phyloP scores from a whole-genome alignment of 2,797 vertebrate genomes.

The Craterocephalus amniculus region DNA sequence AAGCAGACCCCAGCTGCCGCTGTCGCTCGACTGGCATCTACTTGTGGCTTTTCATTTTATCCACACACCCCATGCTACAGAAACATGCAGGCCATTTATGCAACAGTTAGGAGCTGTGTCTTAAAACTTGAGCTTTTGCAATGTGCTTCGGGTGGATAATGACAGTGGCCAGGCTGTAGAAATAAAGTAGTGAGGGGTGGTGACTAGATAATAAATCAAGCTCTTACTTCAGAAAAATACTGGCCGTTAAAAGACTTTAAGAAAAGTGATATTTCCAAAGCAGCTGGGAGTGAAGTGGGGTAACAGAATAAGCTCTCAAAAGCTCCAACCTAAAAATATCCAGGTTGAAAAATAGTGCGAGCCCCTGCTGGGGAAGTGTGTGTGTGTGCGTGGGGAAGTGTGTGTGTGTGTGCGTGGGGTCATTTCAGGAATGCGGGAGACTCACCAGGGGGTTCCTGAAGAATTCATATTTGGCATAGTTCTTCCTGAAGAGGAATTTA shows the following conservation, averaged over 20 bases:
- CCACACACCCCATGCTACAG: too few species aligned
- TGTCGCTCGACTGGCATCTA: too few species aligned
- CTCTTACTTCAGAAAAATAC: too few species aligned
- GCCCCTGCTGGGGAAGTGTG: constrained; percentile 3
- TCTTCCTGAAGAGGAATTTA: constrained; percentile 98
- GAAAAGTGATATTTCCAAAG: background rate
- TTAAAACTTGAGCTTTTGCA: too few species aligned
- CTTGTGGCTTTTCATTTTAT: too few species aligned
- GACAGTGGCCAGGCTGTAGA: too few species aligned
- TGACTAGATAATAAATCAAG: too few species aligned
- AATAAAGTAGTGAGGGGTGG: too few species aligned
- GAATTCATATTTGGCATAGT: constrained; percentile 99
- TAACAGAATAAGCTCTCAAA: background rate
- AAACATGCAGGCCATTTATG: too few species aligned
- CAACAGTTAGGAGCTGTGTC: too few species aligned
- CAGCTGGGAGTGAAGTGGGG: background rate
- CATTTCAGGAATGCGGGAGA: constrained; percentile 55
- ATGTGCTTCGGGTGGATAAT: too few species aligned
- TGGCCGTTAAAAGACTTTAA: background rate
- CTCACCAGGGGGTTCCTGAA: constrained; percentile 96
- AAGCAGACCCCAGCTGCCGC: too few species aligned
- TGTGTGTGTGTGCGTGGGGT: constrained; percentile 54
- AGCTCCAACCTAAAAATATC: constrained; percentile 35
- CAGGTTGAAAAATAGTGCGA: constrained; percentile 16
- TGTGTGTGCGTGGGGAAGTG: constrained; percentile 21